Conservation (phyloP, 2,888 invertebrate species). For the Molorchus minor region DNA sequence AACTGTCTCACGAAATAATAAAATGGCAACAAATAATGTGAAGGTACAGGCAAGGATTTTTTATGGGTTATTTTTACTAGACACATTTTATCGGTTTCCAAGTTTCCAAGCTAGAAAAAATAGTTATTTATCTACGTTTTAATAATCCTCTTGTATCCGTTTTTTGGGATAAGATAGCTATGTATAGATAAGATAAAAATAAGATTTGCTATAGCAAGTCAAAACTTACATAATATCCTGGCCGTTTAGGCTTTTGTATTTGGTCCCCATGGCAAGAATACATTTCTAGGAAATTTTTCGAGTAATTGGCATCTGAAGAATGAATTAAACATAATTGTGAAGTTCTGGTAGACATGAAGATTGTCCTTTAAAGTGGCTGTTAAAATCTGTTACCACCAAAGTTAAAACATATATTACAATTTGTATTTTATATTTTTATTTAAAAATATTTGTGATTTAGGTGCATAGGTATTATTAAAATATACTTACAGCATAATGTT, state of each 20-base stretch:
- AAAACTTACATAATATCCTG: slow-evolving; percentile 8
- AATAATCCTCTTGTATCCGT: too few species aligned
- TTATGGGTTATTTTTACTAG: slow-evolving; percentile 74
- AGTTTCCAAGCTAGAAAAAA: slow-evolving; percentile 26
- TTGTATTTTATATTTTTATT: too few species aligned
- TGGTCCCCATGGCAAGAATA: slow-evolving; percentile 72
- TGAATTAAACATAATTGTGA: slow-evolving; percentile 73
- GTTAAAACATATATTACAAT: too few species aligned
- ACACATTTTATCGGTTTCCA: slow-evolving; percentile 68
- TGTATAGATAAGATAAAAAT: too few species aligned
- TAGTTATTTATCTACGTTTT: too few species aligned
- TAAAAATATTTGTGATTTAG: too few species aligned
- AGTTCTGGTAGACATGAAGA: slow-evolving; percentile 65
- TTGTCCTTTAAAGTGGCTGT: slow-evolving; percentile 67
- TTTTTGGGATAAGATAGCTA: too few species aligned
- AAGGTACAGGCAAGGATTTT: slow-evolving; percentile 62
- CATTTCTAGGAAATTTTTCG: slow-evolving; percentile 69
- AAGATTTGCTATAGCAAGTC: too few species aligned
- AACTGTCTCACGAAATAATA: slow-evolving; percentile 77
- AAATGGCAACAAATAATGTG: slow-evolving; percentile 69
- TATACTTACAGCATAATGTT: slow-evolving; percentile 69
- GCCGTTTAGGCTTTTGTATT: too few species aligned
- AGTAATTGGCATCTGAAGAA: slow-evolving; percentile 73
- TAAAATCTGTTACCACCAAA: slow-evolving; percentile 68
- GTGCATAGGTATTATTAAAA: slow-evolving; percentile 15